Percentiles rank a stretch among this genome's conserved stretches.
Conservation (phyloP, 2,888 invertebrate species). For the Drosophila cyrtoloma region DNA sequence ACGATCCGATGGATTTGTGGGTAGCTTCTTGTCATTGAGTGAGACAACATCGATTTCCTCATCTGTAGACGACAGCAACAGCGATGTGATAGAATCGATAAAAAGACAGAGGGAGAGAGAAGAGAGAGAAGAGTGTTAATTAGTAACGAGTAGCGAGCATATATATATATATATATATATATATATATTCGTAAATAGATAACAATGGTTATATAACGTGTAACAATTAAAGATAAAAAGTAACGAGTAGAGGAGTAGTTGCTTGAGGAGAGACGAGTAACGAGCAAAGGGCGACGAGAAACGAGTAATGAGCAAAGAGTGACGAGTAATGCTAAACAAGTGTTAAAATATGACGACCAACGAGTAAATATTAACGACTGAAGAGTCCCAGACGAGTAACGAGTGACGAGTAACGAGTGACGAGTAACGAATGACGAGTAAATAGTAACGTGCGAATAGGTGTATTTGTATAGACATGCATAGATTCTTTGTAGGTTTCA, state of each 20-base stretch:
- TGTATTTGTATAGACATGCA: background rate
- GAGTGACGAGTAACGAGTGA: background rate
- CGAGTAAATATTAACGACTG: background rate
- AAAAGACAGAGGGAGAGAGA: background rate
- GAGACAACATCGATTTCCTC: constrained; percentile 95
- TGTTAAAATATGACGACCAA: background rate
- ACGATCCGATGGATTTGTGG: constrained; percentile 89
- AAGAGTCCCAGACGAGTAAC: background rate
- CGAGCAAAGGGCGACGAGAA: background rate
- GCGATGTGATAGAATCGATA: background rate
- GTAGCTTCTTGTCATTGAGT: constrained; percentile 88
- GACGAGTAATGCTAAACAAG: background rate
- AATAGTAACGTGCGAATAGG: background rate
- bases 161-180: background rate
- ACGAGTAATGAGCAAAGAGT: background rate
- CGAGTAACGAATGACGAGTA: background rate
- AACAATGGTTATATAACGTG: background rate
- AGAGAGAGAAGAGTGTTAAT: background rate
- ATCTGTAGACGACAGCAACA: constrained; percentile 67
- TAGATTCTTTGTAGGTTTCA: background rate
- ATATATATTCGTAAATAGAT: background rate
- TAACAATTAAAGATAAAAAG: background rate
- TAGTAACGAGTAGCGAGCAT: constrained; percentile 1
- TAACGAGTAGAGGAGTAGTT: background rate
- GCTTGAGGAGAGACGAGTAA: background rate